phyloP scores from a whole-genome alignment of 1,140 invertebrate species.

The Melitaea cinxia region DNA sequence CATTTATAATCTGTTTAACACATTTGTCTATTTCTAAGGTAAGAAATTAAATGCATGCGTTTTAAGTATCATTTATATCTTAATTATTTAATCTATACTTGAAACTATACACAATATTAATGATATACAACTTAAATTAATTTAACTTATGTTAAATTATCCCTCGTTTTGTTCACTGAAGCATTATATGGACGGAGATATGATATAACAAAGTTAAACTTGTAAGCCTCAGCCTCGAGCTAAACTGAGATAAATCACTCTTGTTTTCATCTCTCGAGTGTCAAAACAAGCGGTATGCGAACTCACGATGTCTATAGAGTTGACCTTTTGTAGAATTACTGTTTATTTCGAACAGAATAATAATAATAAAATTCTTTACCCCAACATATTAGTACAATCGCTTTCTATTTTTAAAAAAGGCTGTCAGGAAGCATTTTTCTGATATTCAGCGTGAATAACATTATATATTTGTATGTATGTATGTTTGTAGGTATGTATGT shows the following conservation, averaged over 20 bases:
- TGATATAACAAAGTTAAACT: conserved; percentile 11
- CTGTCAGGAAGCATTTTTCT: too few species aligned
- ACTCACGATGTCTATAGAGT: conserved; percentile 21
- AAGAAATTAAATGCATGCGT: too few species aligned
- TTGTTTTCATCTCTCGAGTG: conserved; percentile 45
- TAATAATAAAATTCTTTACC: too few species aligned
- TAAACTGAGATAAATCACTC: conserved; percentile 48
- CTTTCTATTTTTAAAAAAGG: too few species aligned
- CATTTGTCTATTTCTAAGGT: too few species aligned
- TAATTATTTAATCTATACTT: neutral
- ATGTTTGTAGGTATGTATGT: too few species aligned
- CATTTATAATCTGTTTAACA: too few species aligned
- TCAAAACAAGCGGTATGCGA: conserved; percentile 54
- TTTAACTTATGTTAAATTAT: neutral
- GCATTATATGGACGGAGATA: conserved; percentile 16
- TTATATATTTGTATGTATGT: too few species aligned
- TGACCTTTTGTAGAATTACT: conserved; percentile 6
- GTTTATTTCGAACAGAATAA: neutral
- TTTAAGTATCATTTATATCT: too few species aligned
- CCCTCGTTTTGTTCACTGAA: neutral
- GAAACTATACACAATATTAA: too few species aligned
- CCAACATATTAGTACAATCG: too few species aligned
- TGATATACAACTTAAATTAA: neutral
- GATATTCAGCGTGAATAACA: too few species aligned
- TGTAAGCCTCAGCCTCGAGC: conserved; percentile 30